Evolutionary conservation across 2,888 invertebrate genomes (phyloP).

Genomic region (Gandaritis pyraliata): DNA sequence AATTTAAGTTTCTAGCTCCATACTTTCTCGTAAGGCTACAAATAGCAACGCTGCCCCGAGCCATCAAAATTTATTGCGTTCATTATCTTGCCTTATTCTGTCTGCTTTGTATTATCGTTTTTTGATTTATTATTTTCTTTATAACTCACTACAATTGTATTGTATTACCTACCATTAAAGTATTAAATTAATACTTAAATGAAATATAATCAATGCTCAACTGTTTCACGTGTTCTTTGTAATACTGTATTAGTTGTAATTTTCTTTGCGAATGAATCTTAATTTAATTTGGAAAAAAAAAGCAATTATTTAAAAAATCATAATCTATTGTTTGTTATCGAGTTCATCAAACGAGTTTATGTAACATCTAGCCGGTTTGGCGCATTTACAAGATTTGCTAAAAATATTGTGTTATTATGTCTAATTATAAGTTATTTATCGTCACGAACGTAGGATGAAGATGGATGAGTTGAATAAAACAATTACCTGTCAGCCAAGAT

Average conservation of each 20-base stretch:
- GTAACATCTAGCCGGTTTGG: slow-evolving; percentile 53
- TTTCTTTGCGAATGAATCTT: too few relatives aligned
- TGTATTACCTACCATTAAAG: neutral
- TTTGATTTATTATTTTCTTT: slow-evolving; percentile 51
- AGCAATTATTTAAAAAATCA: too few relatives aligned
- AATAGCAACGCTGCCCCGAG: slow-evolving; percentile 45
- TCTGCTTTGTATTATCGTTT: slow-evolving; percentile 12
- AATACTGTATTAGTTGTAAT: too few relatives aligned
- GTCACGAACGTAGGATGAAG: neutral
- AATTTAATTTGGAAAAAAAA: too few relatives aligned
- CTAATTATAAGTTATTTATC: slow-evolving; percentile 37
- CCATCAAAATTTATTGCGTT: slow-evolving; percentile 51
- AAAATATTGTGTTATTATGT: slow-evolving; percentile 47
- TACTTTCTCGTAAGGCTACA: slow-evolving; percentile 19
- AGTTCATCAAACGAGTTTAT: slow-evolving; percentile 59
- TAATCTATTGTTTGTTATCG: slow-evolving; percentile 39
- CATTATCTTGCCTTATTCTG: slow-evolving; percentile 43
- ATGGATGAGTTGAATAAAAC: neutral
- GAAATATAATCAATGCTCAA: too few relatives aligned
- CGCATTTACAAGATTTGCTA: slow-evolving; percentile 54
- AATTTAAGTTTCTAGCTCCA: neutral
- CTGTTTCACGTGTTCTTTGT: too few relatives aligned
- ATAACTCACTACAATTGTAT: neutral
- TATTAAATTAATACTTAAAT: too few relatives aligned
- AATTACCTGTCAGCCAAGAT: neutral